phyloP scores from a whole-genome alignment of 53 echinoderm and acorn worm genomes.

The Actinopyga echinites region DNA sequence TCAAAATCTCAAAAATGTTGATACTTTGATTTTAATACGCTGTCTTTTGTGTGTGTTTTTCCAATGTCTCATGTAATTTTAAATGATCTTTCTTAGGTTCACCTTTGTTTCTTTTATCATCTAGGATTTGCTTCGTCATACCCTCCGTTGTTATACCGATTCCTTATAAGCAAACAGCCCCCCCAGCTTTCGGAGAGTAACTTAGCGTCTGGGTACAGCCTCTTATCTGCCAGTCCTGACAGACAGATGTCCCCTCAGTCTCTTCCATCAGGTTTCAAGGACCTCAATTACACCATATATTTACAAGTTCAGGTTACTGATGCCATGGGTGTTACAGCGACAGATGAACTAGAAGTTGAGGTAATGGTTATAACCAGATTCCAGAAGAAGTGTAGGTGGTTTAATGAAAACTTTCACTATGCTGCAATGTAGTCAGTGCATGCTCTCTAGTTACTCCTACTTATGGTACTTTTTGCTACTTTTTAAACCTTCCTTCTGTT shows the following conservation, averaged over 20 bases:
- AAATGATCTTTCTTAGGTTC: neutral
- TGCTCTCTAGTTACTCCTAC: too few relatives aligned
- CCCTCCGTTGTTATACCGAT: constrained; percentile 5
- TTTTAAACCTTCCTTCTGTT: too few relatives aligned
- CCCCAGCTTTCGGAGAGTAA: neutral
- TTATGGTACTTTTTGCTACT: too few relatives aligned
- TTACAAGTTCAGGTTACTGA: constrained; percentile 65
- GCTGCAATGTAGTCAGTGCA: too few relatives aligned
- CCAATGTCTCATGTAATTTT: too few relatives aligned
- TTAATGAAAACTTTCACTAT: too few relatives aligned
- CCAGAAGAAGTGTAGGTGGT: too few relatives aligned
- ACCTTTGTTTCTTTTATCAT: neutral
- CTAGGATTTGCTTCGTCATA: neutral
- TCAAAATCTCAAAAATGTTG: too few relatives aligned
- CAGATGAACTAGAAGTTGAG: constrained; percentile 49
- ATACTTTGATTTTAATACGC: too few relatives aligned
- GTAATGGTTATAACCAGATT: neutral
- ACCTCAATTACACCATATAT: constrained; percentile 49
- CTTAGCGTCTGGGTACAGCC: neutral
- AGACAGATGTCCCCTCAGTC: constrained; percentile 50
- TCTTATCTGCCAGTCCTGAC: constrained; percentile 73
- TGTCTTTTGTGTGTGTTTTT: too few relatives aligned
- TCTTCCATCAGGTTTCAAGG: constrained; percentile 55
- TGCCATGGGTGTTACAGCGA: constrained; percentile 55
- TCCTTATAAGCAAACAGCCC: constrained; percentile 18